phyloP scores from a whole-genome alignment of 2,888 invertebrate genomes.

The Lepas anatifera region DNA sequence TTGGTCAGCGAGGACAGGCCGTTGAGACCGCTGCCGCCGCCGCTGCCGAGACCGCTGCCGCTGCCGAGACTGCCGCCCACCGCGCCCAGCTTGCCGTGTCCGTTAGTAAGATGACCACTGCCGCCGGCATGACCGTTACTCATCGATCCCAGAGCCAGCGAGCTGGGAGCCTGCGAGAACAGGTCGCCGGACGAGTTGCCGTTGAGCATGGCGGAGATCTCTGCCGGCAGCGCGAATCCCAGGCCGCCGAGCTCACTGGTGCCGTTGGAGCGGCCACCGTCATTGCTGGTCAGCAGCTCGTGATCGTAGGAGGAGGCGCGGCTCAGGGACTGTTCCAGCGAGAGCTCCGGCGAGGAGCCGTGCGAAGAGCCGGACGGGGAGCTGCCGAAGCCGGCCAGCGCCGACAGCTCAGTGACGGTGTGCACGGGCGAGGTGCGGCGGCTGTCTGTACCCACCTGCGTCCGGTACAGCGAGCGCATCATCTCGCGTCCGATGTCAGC shows the following conservation, averaged over 20 bases:
- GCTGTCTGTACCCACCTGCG: background rate
- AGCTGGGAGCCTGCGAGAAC: background rate
- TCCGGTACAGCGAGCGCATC: slow-evolving; percentile 5
- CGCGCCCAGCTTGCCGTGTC: background rate
- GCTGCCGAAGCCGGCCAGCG: slow-evolving; percentile 8
- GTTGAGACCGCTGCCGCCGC: background rate
- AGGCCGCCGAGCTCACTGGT: background rate
- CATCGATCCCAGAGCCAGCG: background rate
- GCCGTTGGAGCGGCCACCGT: background rate
- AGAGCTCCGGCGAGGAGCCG: slow-evolving; percentile 7
- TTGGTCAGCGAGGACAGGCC: background rate
- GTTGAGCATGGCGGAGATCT: background rate
- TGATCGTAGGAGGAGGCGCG: slow-evolving; percentile 4
- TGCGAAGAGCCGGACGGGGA: slow-evolving; percentile 2
- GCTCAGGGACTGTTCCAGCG: background rate
- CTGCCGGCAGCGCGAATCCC: background rate
- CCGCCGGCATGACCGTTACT: background rate
- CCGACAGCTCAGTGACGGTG: background rate
- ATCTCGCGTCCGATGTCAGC: slow-evolving; percentile 1
- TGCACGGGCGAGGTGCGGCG: background rate
- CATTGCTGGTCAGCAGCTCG: background rate
- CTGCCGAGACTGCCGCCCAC: background rate
- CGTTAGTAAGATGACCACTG: background rate
- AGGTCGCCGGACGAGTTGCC: background rate
- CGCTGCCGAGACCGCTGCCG: no score